These are phyloP conservation scores for Pantala flavescens DNA, from an alignment of 1,140 invertebrate genomes.

Conservation along the genomic window DNA sequence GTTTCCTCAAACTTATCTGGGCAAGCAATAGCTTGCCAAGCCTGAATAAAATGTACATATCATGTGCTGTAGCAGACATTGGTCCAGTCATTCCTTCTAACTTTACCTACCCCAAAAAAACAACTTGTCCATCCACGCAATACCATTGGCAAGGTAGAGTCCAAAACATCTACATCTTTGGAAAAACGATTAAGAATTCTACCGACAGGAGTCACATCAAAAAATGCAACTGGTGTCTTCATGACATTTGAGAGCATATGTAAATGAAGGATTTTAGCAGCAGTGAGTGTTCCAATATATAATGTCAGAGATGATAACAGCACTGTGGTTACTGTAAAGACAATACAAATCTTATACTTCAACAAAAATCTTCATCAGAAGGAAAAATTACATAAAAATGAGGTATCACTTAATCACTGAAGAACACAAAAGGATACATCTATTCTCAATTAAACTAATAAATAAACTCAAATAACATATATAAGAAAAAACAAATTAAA, in stretches of 20 bases:
- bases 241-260: slow-evolving; percentile 55
- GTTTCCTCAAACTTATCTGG: too few species aligned
- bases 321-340: slow-evolving; percentile 51
- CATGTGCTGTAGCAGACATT: not conserved
- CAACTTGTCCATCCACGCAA: slow-evolving; percentile 47
- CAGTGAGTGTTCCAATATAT: slow-evolving; percentile 57
- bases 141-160: slow-evolving; percentile 39
- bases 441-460: too few species aligned
- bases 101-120: slow-evolving; percentile 33
- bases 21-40: too few species aligned
- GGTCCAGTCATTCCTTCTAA: not conserved
- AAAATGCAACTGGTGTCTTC: slow-evolving; percentile 57
- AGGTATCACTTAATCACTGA: too few species aligned
- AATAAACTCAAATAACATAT: too few species aligned
- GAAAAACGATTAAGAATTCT: slow-evolving; percentile 61
- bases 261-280: slow-evolving; percentile 51
- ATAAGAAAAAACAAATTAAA: too few species aligned
- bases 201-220: slow-evolving; percentile 61
- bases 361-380: not conserved
- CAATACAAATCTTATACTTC: slow-evolving; percentile 16
- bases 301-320: slow-evolving; percentile 54
- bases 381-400: not conserved
- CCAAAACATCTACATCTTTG: slow-evolving; percentile 58
- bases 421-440: too few species aligned
- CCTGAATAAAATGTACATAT: not conserved